Conservation (phyloP, 2,797 vertebrate species). For the Nothura maculosa region DNA sequence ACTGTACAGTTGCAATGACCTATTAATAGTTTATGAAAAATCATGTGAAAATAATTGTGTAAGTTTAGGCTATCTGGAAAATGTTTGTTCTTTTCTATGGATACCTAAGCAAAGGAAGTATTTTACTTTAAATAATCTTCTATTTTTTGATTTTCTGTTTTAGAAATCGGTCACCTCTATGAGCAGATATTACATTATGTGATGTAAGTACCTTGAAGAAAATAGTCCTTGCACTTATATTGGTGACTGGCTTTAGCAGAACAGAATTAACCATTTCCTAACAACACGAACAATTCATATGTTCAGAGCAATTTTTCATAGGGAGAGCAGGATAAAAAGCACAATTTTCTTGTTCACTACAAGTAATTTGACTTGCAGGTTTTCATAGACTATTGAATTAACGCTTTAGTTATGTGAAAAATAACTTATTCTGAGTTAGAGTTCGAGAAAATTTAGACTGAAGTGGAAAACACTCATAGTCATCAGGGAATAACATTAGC, state of each 20-base stretch:
- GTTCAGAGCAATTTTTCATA: not conserved
- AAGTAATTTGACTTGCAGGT: not conserved
- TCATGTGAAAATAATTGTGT: not conserved
- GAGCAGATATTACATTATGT: not conserved
- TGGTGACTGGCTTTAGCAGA: not conserved
- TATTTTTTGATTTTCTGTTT: constrained; percentile 17
- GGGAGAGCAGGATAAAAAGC: not conserved
- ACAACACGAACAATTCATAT: not conserved
- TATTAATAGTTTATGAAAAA: not conserved
- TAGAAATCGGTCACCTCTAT: not conserved
- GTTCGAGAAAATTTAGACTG: not conserved
- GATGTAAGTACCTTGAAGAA: not conserved
- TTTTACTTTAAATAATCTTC: not conserved
- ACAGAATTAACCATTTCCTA: not conserved
- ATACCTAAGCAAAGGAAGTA: not conserved
- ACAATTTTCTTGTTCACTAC: not conserved
- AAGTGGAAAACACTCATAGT: not conserved
- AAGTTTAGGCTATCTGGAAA: not conserved
- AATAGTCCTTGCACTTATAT: not conserved
- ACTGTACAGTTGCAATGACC: not conserved
- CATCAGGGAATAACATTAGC: not conserved
- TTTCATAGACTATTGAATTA: not conserved
- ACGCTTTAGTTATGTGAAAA: not conserved
- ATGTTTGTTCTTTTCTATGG: not conserved
- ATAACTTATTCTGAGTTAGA: not conserved